Evolutionary conservation across 2,888 invertebrate genomes (phyloP).

Genomic region (Andrena minutula): DNA sequence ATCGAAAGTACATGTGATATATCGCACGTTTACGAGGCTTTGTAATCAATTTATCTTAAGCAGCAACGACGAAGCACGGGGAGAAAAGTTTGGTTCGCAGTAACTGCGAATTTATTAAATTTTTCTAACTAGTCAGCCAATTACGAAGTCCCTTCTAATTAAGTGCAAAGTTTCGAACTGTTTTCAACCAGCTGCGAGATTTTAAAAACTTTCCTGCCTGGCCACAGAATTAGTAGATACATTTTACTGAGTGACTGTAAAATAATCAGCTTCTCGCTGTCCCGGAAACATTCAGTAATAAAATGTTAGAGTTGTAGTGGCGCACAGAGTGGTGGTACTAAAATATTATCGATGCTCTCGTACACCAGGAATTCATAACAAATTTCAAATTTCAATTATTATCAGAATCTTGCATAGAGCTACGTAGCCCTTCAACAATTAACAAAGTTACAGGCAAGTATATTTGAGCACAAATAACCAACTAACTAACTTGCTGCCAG

Average conservation of each 20-base stretch:
- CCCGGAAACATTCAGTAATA: not conserved
- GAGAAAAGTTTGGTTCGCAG: not conserved
- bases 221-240: not conserved
- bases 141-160: not conserved
- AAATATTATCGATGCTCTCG: too few species aligned
- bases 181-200: not conserved
- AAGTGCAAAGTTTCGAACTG: conserved; percentile 2
- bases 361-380: too few species aligned
- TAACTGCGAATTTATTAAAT: not conserved
- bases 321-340: too few species aligned
- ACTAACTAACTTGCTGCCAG: not conserved
- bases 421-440: not conserved
- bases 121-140: not conserved
- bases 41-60: not conserved
- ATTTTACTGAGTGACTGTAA: too few species aligned
- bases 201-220: not conserved
- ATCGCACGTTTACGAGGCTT: not conserved
- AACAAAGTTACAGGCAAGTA: not conserved
- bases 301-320: too few species aligned
- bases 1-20: not conserved
- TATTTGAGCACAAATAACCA: not conserved
- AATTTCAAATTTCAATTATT: too few species aligned
- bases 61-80: not conserved
- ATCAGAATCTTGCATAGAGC: not conserved
- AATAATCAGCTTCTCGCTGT: not conserved